Conservation (phyloP, 2,113 vertebrate species). For the Myotis brandtii region DNA sequence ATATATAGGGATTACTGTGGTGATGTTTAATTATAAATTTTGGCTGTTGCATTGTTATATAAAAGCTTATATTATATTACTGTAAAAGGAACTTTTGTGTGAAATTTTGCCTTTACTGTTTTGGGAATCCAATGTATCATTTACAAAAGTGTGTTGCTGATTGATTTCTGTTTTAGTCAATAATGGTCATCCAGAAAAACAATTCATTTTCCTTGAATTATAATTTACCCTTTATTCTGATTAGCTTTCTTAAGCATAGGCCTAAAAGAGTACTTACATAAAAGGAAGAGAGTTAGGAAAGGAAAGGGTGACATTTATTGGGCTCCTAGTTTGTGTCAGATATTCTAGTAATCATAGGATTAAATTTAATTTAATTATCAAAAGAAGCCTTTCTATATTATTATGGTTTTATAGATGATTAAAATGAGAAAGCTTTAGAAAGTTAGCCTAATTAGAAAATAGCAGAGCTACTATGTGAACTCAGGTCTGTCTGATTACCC, state of each 20-base stretch:
- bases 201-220: neutral
- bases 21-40: neutral
- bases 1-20: neutral
- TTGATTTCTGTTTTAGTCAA: neutral
- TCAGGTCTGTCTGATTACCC: neutral
- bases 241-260: neutral
- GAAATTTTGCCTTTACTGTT: neutral
- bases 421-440: neutral
- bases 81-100: neutral
- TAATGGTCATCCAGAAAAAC: neutral
- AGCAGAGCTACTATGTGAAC: neutral
- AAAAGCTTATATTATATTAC: neutral
- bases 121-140: neutral
- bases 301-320: neutral
- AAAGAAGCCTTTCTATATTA: neutral
- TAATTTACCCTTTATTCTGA: neutral
- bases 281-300: neutral
- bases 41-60: neutral
- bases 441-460: neutral
- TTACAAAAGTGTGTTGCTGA: neutral
- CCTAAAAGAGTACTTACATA: neutral
- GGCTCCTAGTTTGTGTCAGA: neutral
- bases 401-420: neutral
- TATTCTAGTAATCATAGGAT: neutral
- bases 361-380: slow-evolving; percentile 11